Base-by-base conservation (phyloP, 2,888 invertebrate species). In the Oasisia sp. region DNA sequence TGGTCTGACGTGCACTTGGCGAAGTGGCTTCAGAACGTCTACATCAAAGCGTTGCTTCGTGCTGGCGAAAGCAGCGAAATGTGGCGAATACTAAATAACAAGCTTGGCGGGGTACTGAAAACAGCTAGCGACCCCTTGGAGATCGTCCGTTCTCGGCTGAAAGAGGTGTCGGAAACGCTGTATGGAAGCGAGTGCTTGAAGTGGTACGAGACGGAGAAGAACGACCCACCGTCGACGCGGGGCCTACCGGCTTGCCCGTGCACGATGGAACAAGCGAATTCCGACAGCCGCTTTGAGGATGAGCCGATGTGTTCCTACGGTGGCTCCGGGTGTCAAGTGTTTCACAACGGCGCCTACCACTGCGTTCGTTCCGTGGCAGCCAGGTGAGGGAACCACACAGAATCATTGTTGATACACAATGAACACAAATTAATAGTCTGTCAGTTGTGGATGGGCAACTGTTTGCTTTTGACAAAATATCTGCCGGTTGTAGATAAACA, bases 261-360 rank as follows among this genome's bases (percentile, higher is more conserved):
- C n/a, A 74, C 27, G 74, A 27, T 19, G 27, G 0, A 27, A 4
- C 74, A 74, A 27, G 74, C 74, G 74, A 74, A 74, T 19, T 19
- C n/a, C 74, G 74, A 74, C 74, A 74, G 74, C 74, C 74, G 74
- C n/a, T 74, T 74, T 19, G 74, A 74, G 74, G 74, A 74, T 27
- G 74, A 74, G 19, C 7, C 3, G 7, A 27, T 7, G 27, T 74
- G 74, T 74, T 74, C 74, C 74, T 27, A 74, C 74, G 74, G 74
- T 2, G 74, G 74, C 27, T 74, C 74, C 7, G n/a, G 74, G 3
- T 74, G 74, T 3, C 19, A n/a, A 19, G 19, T 19, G 27, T 74
- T 74, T 0, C 74, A 74, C 74, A 0, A 5, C 74, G 74, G 74
- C 19, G 74, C 74, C 74, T 74, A 74, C 74, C 74, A 74, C 74